Base-by-base conservation (phyloP, 2,888 invertebrate species). In the Papilio elwesi region DNA sequence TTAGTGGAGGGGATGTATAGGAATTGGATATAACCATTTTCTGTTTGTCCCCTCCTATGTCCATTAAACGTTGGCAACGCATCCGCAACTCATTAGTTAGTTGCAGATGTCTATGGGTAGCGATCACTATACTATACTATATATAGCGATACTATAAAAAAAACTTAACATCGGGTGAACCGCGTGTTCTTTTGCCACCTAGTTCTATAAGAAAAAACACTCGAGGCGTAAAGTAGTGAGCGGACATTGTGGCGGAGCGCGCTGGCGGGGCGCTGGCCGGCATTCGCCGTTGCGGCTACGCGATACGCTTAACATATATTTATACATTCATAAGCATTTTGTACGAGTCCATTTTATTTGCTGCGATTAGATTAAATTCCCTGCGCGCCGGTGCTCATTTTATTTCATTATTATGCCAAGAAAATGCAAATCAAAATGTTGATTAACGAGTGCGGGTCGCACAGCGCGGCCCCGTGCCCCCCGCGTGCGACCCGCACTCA, bases 221-320 rank as follows among this genome's bases (percentile, higher is more conserved):
- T 26, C 26, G 26, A 26, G 26, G 1, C 26, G 26, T 26, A 26
- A 26, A 26, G 26, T 26, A 26, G n/a, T n/a, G 1, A 26, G 26
- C 26, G 26, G 26, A 4, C 26, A 4, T 26, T 26, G 26, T 26
- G 26, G 59, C 36, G 52, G 52, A 4, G 53, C 49, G 38, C 48
- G n/a, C n/a, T n/a, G 57, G 66, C 12, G 16, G 55, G 52, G 59
- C 52, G 38, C 48, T 55, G 36, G 36, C 57, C 26, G 57, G 68
- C 71, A 69, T 76, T 26, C 26, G 26, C 26, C 26, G 26, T 4
- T 47, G 67, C 74, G 74, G 71, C 75, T 76, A 74, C 75, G 76
- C 75, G 76, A 78, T 82, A 81, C 64, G 55, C 48, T 70, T 55
- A 55, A 55, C 26, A 49, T 66, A 26, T 38, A 49, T 16, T 38